phyloP scores from a whole-genome alignment of 2,888 invertebrate genomes.

The Oxyscelio sp. region DNA sequence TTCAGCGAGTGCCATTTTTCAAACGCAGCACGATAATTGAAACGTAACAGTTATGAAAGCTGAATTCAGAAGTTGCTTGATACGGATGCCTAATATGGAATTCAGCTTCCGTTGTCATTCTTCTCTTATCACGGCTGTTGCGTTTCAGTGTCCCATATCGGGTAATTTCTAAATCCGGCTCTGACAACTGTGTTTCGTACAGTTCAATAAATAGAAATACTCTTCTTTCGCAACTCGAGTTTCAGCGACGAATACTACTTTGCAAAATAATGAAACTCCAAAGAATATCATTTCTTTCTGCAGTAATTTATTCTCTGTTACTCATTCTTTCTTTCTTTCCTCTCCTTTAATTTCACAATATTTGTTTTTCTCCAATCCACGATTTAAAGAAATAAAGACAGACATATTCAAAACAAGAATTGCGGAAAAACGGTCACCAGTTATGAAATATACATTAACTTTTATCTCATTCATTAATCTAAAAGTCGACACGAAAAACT shows the following conservation, averaged over 20 bases:
- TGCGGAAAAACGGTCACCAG: no score
- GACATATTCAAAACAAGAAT: no score
- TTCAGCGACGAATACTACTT: neutral
- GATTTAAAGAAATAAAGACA: no score
- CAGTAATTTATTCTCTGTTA: no score
- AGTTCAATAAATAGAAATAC: neutral
- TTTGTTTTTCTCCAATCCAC: no score
- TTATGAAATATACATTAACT: no score
- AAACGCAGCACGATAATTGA: neutral
- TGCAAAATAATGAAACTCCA: neutral
- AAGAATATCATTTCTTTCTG: no score
- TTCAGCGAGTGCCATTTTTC: neutral
- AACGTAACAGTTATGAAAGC: slow-evolving; percentile 25
- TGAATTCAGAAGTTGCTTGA: neutral
- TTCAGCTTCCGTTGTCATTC: slow-evolving; percentile 9
- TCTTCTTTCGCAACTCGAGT: slow-evolving; percentile 9
- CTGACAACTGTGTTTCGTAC: neutral
- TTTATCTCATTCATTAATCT: no score
- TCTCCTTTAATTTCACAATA: no score
- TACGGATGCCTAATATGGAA: slow-evolving; percentile 15
- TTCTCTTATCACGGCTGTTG: slow-evolving; percentile 16
- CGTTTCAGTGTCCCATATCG: neutral
- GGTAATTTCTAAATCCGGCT: slow-evolving; percentile 3
- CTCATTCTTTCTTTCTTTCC: no score
- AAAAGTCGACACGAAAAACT: no score